Base-by-base conservation (phyloP, 2,113 vertebrate genomes). In the Spermophilus dauricus region DNA sequence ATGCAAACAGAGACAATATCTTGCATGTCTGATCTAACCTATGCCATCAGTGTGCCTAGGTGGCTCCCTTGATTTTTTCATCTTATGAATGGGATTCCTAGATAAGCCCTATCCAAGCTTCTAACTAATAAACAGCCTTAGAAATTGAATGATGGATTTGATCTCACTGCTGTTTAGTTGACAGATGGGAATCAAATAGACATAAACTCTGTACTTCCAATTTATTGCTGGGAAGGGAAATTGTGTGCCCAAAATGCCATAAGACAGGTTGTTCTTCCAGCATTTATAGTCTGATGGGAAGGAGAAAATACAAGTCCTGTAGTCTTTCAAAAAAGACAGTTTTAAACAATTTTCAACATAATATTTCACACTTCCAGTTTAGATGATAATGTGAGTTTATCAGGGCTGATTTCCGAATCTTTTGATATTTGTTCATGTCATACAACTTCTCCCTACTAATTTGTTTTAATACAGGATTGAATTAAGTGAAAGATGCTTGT, bases 191-290 rank as follows among this genome's bases (percentile, higher is more conserved):
- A 97, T 93, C 95, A 94, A 96, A 92, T 81, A 89, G 94, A 72
- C 90, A 78, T 92, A 96, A 96, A 97, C 94, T 96, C 97, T 95
- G 93, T 98, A 94, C 91, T 97, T 98, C 51, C 85, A 92, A 88
- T 96, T 96, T 96, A 93, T 96, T 95, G 89, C 94, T 94, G 67
- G 84, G 63, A 97, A 97, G 95, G 61, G 91, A 97, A 87, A 96
- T 82, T 80, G 85, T 96, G 92, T 95, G 94, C 95, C 91, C 91
- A 88, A 92, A 96, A 96, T 95, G 98, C 94, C 96, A 92, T 53
- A 87, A 98, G 94, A 97, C 93, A 84, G 93, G 95, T 97, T 98
- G 95, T 97, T 97, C 94, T 97, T 97, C 86, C 95, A 97, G 93
- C 86, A 96, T 97, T 96, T 96, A 82, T 94, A 94, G 95, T 88